Percentiles rank a stretch among this genome's conserved stretches.
phyloP scores from a whole-genome alignment of 2,888 invertebrate species.

The Phymatocera aterrima region DNA sequence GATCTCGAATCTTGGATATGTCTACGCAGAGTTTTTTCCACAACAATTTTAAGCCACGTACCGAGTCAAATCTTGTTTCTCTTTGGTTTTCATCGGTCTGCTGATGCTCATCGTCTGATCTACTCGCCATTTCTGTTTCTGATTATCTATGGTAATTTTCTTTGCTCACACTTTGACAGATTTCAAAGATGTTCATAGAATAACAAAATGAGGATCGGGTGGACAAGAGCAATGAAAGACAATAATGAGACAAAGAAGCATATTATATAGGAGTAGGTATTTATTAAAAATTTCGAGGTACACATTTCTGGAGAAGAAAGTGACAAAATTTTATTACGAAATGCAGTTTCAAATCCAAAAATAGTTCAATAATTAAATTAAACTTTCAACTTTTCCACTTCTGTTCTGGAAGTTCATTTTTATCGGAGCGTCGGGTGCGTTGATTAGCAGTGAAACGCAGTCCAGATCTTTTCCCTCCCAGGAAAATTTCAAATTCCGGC shows the following conservation, averaged over 20 bases:
- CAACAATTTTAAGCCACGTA: neutral
- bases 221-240: neutral
- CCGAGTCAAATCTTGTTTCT: neutral
- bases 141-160: neutral
- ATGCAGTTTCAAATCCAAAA: neutral
- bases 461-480: slow-evolving; percentile 82
- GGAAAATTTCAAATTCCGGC: slow-evolving; percentile 79
- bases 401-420: slow-evolving; percentile 71
- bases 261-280: neutral
- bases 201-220: neutral
- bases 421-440: slow-evolving; percentile 86
- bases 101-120: neutral
- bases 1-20: neutral
- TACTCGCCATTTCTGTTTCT: neutral
- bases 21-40: neutral
- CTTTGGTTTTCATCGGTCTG: neutral
- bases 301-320: neutral
- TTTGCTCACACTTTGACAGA: neutral
- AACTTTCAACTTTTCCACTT: slow-evolving; percentile 14
- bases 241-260: neutral
- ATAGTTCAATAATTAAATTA: neutral
- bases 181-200: neutral
- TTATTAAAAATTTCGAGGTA: neutral
- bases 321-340: neutral
- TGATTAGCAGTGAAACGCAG: slow-evolving; percentile 84